Conservation (phyloP, 2,888 invertebrate species). For the Caenorhabditis afra region DNA sequence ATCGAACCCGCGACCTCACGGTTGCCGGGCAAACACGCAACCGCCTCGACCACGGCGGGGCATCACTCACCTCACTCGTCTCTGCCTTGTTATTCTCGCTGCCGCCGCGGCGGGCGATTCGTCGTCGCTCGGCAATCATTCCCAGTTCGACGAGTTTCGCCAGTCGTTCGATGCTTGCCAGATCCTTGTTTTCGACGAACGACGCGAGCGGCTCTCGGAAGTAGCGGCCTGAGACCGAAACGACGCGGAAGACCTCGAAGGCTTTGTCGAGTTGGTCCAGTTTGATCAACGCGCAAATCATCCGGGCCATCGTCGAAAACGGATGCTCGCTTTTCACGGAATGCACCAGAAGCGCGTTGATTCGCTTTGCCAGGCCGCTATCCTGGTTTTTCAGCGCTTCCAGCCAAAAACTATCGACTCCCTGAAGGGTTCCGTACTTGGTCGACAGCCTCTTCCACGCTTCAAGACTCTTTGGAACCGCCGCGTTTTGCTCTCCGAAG, state of each 20-base stretch:
- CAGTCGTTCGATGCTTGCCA: conserved; percentile 47
- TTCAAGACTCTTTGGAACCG: conserved; percentile 33
- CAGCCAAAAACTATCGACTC: conserved; percentile 54
- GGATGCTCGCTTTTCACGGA: conserved; percentile 56
- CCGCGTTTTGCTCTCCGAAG: conserved; percentile 4
- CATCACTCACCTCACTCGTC: conserved; percentile 37
- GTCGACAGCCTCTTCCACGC: conserved; percentile 45
- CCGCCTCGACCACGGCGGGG: conserved; percentile 16
- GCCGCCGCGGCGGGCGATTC: conserved; percentile 9
- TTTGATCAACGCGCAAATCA: conserved; percentile 48
- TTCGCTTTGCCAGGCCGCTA: conserved; percentile 20
- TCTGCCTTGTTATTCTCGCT: conserved; percentile 27
- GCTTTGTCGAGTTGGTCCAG: conserved; percentile 39
- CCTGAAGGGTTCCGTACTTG: conserved; percentile 46
- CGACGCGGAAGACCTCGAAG: conserved; percentile 32
- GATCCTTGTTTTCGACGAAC: conserved; percentile 47
- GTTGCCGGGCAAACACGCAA: background rate
- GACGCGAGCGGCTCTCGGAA: conserved; percentile 31
- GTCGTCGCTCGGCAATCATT: conserved; percentile 53
- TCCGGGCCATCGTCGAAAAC: conserved; percentile 51
- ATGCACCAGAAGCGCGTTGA: conserved; percentile 36
- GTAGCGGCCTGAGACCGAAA: conserved; percentile 55
- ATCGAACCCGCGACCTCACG: conserved; percentile 30
- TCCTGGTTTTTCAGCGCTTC: conserved; percentile 15
- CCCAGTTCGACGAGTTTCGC: conserved; percentile 42